Evolutionary conservation across 1,140 invertebrate genomes (phyloP).

Genomic region (Aphelenchoides avenae): DNA sequence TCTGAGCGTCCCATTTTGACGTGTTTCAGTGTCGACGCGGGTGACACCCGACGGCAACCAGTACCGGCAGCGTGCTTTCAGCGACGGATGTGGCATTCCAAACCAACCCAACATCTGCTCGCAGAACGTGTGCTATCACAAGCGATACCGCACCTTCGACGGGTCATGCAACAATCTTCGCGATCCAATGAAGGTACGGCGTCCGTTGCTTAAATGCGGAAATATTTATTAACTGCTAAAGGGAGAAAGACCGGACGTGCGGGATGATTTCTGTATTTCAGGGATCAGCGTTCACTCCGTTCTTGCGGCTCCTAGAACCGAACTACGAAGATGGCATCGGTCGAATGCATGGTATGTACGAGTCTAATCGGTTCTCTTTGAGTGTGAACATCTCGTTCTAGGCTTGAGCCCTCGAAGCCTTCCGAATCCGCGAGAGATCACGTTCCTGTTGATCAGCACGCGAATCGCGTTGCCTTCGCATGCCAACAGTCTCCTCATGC

Average conservation of each 20-base stretch:
- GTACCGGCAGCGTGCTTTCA: constrained; percentile 24
- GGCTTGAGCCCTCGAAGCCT: constrained; percentile 10
- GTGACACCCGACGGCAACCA: constrained; percentile 29
- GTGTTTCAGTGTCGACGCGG: constrained; percentile 30
- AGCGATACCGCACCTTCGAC: constrained; percentile 37
- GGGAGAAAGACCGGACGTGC: not conserved
- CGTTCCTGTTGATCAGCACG: constrained; percentile 26
- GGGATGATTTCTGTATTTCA: constrained; percentile 17
- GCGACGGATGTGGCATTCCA: constrained; percentile 34
- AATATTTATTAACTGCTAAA: too few relatives aligned
- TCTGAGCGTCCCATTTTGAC: constrained; percentile 2
- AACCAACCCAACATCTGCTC: constrained; percentile 36
- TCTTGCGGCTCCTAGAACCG: constrained; percentile 29
- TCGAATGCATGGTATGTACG: constrained; percentile 32
- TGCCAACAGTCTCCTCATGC: constrained; percentile 33
- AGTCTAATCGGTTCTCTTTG: not conserved
- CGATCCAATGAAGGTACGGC: constrained; percentile 23
- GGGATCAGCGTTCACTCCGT: constrained; percentile 39
- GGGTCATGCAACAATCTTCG: constrained; percentile 44
- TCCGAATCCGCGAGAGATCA: constrained; percentile 32
- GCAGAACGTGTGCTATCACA: constrained; percentile 35
- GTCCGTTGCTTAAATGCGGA: too few relatives aligned
- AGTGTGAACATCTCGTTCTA: constrained; percentile 9
- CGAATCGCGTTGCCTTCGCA: constrained; percentile 22
- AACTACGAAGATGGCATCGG: constrained; percentile 41